A percentile compares a stretch with the other conserved stretches of the same genome.
Conservation (phyloP, 2,113 vertebrate species). For the Trogon melanurus region DNA sequence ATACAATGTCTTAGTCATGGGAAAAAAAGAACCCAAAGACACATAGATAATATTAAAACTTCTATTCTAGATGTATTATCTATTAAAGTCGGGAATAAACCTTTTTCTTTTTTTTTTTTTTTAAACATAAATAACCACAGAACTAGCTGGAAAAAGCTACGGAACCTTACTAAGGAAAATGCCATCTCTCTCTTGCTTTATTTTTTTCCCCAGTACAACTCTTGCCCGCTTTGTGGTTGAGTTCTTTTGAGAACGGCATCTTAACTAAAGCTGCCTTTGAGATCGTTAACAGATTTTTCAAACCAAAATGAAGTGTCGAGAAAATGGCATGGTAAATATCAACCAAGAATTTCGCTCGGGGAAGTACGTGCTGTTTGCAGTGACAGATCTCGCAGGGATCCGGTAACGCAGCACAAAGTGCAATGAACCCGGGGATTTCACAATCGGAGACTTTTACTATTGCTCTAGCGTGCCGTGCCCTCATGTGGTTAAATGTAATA, state of each 20-base stretch:
- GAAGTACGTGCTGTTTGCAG: not conserved
- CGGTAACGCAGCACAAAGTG: not conserved
- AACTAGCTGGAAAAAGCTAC: not conserved
- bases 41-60: not conserved
- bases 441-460: rapidly evolving
- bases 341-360: not conserved
- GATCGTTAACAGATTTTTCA: not conserved
- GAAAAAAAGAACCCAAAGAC: not conserved
- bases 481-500: constrained; percentile 40
- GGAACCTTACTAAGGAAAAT: not conserved
- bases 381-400: not conserved
- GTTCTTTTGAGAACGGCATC: not conserved
- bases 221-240: not conserved
- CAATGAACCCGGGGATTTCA: not conserved
- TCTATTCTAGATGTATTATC: not conserved
- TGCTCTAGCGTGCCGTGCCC: constrained; percentile 43
- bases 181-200: not conserved
- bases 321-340: not conserved
- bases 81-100: not conserved
- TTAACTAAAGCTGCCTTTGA: not conserved
- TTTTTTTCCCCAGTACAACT: rapidly evolving
- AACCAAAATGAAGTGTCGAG: not conserved
- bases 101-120: no score
- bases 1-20: not conserved
- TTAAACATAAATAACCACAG: not conserved